These are phyloP conservation scores for Pagrus major DNA, from an alignment of 2,113 vertebrate species.

Conservation along the genomic window DNA sequence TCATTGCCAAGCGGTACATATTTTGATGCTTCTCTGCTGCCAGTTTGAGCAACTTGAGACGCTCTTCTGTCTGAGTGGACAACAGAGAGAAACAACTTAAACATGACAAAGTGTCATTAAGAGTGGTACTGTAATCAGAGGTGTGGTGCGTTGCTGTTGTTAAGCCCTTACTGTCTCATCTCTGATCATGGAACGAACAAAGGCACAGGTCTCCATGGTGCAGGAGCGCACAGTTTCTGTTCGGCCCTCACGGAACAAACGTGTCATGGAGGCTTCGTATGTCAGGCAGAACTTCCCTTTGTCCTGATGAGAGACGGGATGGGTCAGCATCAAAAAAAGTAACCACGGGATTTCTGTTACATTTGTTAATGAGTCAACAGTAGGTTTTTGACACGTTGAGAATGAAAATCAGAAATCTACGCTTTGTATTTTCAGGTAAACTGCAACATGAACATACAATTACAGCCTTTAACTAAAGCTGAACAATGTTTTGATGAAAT, in stretches of 20 bases:
- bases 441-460: neutral
- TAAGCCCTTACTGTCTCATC: conserved; percentile 85
- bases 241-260: conserved; percentile 95
- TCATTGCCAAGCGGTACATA: conserved; percentile 94
- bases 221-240: conserved; percentile 98
- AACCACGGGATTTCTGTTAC: neutral
- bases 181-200: conserved; percentile 91
- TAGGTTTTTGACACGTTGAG: neutral
- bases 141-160: neutral
- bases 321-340: neutral
- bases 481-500: neutral
- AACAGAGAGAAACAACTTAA: neutral
- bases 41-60: conserved; percentile 80
- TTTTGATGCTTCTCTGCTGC: conserved; percentile 92
- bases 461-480: neutral
- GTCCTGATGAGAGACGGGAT: conserved; percentile 83
- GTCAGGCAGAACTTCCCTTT: conserved; percentile 97
- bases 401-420: neutral
- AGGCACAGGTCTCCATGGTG: conserved; percentile 88
- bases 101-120: neutral
- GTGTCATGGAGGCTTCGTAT: conserved; percentile 98
- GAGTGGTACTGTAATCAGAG: neutral
- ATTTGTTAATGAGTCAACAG: neutral
- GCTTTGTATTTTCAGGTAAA: neutral
- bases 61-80: conserved; percentile 85